Conservation (phyloP, 2,888 invertebrate species). For the Abrostola tripartita region DNA sequence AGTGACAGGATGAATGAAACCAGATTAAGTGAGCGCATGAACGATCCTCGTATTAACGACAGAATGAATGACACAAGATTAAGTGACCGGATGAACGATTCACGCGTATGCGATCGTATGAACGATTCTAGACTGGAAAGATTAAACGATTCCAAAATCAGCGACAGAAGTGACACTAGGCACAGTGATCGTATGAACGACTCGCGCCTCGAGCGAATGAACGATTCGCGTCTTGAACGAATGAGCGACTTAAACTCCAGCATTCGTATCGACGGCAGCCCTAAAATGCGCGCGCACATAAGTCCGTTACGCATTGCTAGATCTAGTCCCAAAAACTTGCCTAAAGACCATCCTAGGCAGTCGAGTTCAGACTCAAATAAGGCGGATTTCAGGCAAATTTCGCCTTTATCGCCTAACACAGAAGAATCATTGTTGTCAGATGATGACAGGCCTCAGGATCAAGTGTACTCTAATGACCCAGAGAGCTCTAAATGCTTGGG, state of each 20-base stretch:
- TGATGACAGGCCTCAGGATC: slow-evolving; percentile 70
- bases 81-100: slow-evolving; percentile 66
- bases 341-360: slow-evolving; percentile 73
- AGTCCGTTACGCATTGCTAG: slow-evolving; percentile 75
- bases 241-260: slow-evolving; percentile 79
- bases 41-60: slow-evolving; percentile 69
- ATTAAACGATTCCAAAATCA: slow-evolving; percentile 68
- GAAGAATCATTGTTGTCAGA: slow-evolving; percentile 82
- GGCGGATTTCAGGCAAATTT: slow-evolving; percentile 74
- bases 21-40: slow-evolving; percentile 63
- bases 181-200: slow-evolving; percentile 59
- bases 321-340: slow-evolving; percentile 71
- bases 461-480: slow-evolving; percentile 77
- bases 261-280: slow-evolving; percentile 78
- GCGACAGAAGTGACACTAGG: slow-evolving; percentile 51
- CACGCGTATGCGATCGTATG: slow-evolving; percentile 61
- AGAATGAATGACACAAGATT: slow-evolving; percentile 71
- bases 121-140: slow-evolving; percentile 62
- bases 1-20: slow-evolving; percentile 73
- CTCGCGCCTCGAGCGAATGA: slow-evolving; percentile 54
- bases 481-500: slow-evolving; percentile 77
- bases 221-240: slow-evolving; percentile 65
- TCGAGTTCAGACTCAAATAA: slow-evolving; percentile 71
- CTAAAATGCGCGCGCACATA: slow-evolving; percentile 75
- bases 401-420: slow-evolving; percentile 81